Evolutionary conservation across 2,797 vertebrate genomes (phyloP).

Genomic region (Trichosurus vulpecula): DNA sequence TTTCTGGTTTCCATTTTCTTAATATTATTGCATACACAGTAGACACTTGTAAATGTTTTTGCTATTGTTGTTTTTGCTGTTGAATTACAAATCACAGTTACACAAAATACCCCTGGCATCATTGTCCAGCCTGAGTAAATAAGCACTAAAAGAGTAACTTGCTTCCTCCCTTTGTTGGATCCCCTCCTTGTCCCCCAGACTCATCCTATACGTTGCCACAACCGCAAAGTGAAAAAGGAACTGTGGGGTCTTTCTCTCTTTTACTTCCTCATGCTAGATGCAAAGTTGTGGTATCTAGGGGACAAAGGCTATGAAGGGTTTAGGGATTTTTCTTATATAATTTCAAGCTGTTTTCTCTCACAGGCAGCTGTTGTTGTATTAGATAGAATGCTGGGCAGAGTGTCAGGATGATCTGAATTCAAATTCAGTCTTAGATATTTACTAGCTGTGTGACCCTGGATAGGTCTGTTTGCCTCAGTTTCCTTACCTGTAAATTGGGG

Average conservation of each 20-base stretch:
- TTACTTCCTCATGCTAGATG: neutral
- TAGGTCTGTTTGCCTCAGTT: neutral
- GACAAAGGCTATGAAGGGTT: neutral
- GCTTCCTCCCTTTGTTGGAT: neutral
- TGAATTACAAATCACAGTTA: neutral
- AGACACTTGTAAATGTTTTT: neutral
- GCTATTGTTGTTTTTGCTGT: neutral
- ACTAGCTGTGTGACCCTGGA: neutral
- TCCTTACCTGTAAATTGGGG: neutral
- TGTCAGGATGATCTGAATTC: neutral
- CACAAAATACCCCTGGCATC: neutral
- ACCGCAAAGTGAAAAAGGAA: neutral
- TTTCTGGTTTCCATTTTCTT: neutral
- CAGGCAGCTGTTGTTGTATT: neutral
- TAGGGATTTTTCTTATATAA: neutral
- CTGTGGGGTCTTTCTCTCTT: neutral
- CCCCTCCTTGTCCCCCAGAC: neutral
- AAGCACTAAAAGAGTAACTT: neutral
- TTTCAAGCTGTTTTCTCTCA: neutral
- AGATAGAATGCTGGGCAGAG: neutral
- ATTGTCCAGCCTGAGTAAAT: neutral
- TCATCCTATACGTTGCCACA: neutral
- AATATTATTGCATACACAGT: neutral
- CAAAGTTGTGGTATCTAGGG: neutral
- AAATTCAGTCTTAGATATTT: neutral